Evolutionary conservation across 2,888 invertebrate species (phyloP).

Genomic region (Lasiommata megera): DNA sequence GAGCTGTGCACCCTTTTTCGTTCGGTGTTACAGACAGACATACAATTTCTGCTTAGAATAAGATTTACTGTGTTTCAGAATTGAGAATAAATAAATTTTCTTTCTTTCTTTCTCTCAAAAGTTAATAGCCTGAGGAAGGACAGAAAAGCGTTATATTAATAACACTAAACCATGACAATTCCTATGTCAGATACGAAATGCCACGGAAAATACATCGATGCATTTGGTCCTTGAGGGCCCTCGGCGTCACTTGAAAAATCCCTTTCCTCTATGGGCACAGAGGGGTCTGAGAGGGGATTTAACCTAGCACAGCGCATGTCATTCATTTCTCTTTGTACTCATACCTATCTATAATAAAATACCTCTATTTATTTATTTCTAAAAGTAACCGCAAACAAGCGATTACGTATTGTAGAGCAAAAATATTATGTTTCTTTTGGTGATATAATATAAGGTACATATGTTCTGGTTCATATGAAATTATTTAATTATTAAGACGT

Average conservation of each 20-base stretch:
- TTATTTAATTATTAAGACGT: too few relatives aligned
- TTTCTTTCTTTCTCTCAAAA: too few relatives aligned
- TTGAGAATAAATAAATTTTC: too few relatives aligned
- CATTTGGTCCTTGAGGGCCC: conserved; percentile 26
- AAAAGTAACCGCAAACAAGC: neutral
- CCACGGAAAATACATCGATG: conserved; percentile 34
- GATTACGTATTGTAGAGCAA: neutral
- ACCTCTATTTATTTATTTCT: neutral
- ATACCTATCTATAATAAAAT: conserved; percentile 10
- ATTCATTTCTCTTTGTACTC: conserved; percentile 15
- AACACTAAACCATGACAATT: conserved; percentile 14
- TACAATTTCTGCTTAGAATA: too few relatives aligned
- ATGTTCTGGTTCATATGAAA: too few relatives aligned
- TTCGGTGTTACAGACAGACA: too few relatives aligned
- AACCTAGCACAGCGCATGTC: conserved; percentile 18
- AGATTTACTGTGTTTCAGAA: too few relatives aligned
- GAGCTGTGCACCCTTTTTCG: too few relatives aligned
- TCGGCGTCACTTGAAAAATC: conserved; percentile 30
- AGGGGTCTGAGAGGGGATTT: conserved; percentile 31
- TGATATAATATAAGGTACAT: too few relatives aligned
- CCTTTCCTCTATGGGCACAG: conserved; percentile 21
- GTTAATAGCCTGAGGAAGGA: too few relatives aligned
- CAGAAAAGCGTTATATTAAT: neutral
- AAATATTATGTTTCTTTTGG: neutral
- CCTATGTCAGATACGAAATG: conserved; percentile 18